Evolutionary conservation across 2,797 vertebrate species (phyloP), one percentile per base, ranked within the genome.

Genomic region (Hoplostethus atlanticus): DNA sequence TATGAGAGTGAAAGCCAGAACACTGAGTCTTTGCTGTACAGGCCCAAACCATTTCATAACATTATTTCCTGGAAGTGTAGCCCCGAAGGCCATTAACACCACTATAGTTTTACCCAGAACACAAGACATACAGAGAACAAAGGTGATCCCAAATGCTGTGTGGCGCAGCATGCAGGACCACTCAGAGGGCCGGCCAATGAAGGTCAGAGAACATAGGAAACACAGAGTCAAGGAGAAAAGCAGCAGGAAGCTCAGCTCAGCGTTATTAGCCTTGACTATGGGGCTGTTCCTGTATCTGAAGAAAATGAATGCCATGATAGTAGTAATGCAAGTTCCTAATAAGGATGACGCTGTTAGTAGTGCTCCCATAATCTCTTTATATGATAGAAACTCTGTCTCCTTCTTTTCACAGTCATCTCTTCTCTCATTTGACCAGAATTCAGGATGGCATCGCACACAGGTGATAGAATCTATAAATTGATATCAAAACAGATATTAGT

Each of bases 341-440:
- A 91, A 9, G 0, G 93, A 93, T 3, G 92, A 66, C 0, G 73
- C 30, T 46, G 88, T 84, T 5, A 94, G 83, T 16, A 93, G 64
- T 3, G 80, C 79, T 68, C 94, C 93, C 93, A 94, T 92, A 21
- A 89, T 77, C 54, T 88, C 91, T 12, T 68, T 11, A 73, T 81
- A 85, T 0, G 88, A 85, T 2, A 92, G 73, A 68, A 83, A 92
- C 63, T 91, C 84, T 30, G 76, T 73, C 25, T 87, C 76, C 47
- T 90, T 91, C 28, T 52, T 72, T 7, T 87, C 47, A 34, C 91
- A 91, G 0, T 54, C 17, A 31, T 90, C 78, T 68, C 84, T 84
- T 38, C 47, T 74, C 11, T 78, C 64, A 72, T 89, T 91, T 46
- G 90, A 81, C 89, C 89, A 90, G 67, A 79, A 87, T 13, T 91